Evolutionary conservation across 1,140 invertebrate genomes (phyloP).

Genomic region (Subanguina moxae): DNA sequence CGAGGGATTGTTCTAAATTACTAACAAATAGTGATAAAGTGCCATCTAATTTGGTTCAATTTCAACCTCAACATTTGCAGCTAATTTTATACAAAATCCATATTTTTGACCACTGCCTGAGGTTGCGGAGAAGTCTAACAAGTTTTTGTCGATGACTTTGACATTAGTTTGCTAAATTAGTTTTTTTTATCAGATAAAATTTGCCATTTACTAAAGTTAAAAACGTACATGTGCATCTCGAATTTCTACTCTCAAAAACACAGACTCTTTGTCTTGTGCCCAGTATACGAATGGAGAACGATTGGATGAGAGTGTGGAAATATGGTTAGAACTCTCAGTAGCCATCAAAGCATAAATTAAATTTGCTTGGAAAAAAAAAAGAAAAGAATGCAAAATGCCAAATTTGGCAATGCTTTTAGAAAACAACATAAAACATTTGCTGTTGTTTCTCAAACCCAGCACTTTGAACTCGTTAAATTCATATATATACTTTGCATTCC

Average conservation of each 20-base stretch:
- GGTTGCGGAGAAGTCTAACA: neutral
- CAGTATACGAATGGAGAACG: neutral
- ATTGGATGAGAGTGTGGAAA: neutral
- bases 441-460: too few species aligned
- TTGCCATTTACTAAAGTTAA: neutral
- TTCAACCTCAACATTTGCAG: neutral
- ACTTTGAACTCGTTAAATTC: too few species aligned
- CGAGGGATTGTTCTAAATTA: conserved; percentile 5
- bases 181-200: neutral
- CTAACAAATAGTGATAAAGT: neutral
- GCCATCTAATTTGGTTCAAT: neutral
- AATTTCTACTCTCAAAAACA: neutral
- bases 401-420: too few species aligned
- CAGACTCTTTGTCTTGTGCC: neutral
- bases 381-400: too few species aligned
- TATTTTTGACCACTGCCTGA: neutral
- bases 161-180: neutral
- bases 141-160: neutral
- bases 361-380: too few species aligned
- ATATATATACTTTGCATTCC: too few species aligned
- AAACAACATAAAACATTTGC: too few species aligned
- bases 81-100: conserved; percentile 2
- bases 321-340: too few species aligned
- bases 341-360: too few species aligned
- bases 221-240: neutral